Evolutionary conservation across 2,888 invertebrate genomes (phyloP).

Genomic region (Dinocampus coccinellae): DNA sequence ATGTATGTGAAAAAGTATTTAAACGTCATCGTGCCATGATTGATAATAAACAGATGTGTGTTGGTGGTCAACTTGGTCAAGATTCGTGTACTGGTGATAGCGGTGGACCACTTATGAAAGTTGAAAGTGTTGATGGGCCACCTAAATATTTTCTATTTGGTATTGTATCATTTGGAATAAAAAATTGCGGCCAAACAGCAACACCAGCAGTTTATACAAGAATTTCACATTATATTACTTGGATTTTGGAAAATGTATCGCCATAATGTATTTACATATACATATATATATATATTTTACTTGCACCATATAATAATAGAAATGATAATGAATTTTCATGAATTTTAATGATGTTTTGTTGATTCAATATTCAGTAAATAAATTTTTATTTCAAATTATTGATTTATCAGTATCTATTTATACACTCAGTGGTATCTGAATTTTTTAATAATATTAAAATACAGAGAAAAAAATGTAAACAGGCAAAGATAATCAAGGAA

Average conservation of each 20-base stretch:
- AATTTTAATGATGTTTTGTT: not conserved
- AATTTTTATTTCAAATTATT: not conserved
- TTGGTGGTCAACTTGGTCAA: conserved; percentile 72
- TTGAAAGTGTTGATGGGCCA: conserved; percentile 69
- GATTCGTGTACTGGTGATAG: conserved; percentile 77
- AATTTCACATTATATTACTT: conserved; percentile 75
- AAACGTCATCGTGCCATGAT: conserved; percentile 47
- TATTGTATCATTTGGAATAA: conserved; percentile 76
- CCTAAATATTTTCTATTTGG: conserved; percentile 74
- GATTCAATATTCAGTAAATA: not conserved
- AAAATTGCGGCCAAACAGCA: conserved; percentile 71
- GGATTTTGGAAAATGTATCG: conserved; percentile 74
- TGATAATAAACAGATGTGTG: conserved; percentile 71
- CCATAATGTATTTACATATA: conserved; percentile 58
- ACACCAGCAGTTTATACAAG: conserved; percentile 81
- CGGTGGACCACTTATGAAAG: conserved; percentile 73
- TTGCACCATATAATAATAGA: not conserved
- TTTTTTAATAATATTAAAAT: too few species aligned
- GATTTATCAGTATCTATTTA: too few species aligned
- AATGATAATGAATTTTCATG: not conserved
- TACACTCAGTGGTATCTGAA: too few species aligned
- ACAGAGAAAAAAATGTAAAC: too few species aligned
- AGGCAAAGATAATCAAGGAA: too few species aligned
- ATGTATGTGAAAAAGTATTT: conserved; percentile 51
- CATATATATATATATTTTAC: not conserved